These are phyloP conservation scores for Mycteria americana DNA, from an alignment of 2,797 vertebrate species.

Conservation along the genomic window DNA sequence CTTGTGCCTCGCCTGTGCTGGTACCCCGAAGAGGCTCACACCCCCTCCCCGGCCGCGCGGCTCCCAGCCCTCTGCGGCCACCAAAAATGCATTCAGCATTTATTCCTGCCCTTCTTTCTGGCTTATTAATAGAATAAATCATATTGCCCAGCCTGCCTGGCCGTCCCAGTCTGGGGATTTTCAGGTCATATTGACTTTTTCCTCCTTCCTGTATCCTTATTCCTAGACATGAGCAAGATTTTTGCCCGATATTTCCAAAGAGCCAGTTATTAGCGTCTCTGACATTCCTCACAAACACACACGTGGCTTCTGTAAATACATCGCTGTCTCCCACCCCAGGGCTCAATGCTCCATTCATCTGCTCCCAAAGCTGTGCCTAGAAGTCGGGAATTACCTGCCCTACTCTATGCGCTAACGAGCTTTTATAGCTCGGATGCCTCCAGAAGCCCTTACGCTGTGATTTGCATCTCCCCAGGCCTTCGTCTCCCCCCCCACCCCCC, in stretches of 20 bases:
- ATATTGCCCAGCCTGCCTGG: not conserved
- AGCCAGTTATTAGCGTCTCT: not conserved
- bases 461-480: not conserved
- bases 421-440: not conserved
- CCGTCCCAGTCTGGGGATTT: not conserved
- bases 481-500: too few relatives aligned
- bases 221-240: constrained; percentile 15
- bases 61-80: not conserved
- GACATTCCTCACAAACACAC: not conserved
- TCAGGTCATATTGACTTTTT: constrained; percentile 58
- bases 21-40: not conserved
- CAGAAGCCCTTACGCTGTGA: rapidly evolving
- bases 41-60: not conserved
- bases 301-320: constrained; percentile 11
- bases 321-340: not conserved
- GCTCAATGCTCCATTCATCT: constrained; percentile 38
- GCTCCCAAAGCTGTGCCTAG: not conserved
- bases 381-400: not conserved
- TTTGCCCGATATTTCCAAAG: not conserved
- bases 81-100: not conserved
- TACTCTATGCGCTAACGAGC: rapidly evolving
- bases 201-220: not conserved
- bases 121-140: constrained; percentile 15
- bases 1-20: not conserved
- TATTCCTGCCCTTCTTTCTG: not conserved